Percentiles rank a stretch among this genome's conserved stretches.
Evolutionary conservation across 1,140 invertebrate genomes (phyloP).

Genomic region (Bacillus rossius): DNA sequence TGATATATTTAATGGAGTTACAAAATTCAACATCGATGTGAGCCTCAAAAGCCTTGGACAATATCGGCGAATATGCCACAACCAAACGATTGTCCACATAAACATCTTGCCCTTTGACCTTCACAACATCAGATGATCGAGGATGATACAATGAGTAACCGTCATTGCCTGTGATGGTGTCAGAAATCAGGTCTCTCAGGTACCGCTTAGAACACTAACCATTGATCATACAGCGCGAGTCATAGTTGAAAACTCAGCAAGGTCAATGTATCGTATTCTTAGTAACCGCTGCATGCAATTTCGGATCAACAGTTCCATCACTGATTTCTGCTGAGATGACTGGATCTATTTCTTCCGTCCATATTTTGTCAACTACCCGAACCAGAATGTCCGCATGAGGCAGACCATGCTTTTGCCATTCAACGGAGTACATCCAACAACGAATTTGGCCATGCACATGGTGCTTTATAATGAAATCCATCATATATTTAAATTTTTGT

Average conservation of each 20-base stretch:
- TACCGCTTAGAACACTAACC: conserved; percentile 38
- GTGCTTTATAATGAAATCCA: conserved; percentile 32
- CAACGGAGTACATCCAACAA: conserved; percentile 47
- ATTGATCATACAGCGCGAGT: conserved; percentile 37
- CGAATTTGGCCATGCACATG: conserved; percentile 42
- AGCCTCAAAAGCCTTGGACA: conserved; percentile 33
- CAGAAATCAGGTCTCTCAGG: conserved; percentile 29
- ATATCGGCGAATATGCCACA: conserved; percentile 37
- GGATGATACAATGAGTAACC: conserved; percentile 41
- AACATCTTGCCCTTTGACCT: conserved; percentile 6
- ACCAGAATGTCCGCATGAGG: conserved; percentile 38
- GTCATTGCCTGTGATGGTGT: conserved; percentile 34
- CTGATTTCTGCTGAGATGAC: conserved; percentile 20
- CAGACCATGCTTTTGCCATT: conserved; percentile 48
- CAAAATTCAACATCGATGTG: conserved; percentile 41
- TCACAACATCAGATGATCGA: conserved; percentile 22
- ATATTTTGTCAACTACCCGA: conserved; percentile 23
- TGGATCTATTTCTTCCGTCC: conserved; percentile 22
- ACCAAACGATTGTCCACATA: conserved; percentile 37
- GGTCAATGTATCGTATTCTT: conserved; percentile 38
- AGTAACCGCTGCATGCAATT: conserved; percentile 30
- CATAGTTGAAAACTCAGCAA: conserved; percentile 23
- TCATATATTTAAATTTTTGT: conserved; percentile 39
- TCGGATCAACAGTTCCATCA: conserved; percentile 16
- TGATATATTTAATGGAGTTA: conserved; percentile 34